Evolutionary conservation across 2,797 vertebrate genomes (phyloP).

Genomic region (Loriculus beryllinus): DNA sequence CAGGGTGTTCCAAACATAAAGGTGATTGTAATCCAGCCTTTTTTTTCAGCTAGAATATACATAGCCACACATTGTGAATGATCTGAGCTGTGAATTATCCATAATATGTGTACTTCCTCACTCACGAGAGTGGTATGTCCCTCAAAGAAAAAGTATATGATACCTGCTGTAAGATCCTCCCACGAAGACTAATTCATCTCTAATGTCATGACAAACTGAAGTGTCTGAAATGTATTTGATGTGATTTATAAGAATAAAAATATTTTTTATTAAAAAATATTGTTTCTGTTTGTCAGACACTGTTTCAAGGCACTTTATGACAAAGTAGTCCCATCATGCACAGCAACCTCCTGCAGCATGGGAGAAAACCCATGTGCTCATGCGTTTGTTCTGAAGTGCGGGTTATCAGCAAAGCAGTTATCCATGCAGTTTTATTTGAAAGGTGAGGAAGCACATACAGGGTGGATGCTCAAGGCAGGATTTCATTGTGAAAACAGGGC

Average conservation of each 20-base stretch:
- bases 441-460: neutral
- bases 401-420: neutral
- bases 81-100: neutral
- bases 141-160: neutral
- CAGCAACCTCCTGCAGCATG: neutral
- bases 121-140: neutral
- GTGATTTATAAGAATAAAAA: neutral
- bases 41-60: neutral
- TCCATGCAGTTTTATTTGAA: neutral
- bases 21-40: neutral
- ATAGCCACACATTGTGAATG: neutral
- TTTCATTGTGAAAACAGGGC: neutral
- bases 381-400: rapidly evolving
- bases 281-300: neutral
- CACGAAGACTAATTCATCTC: neutral
- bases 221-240: neutral
- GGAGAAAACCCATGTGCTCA: neutral
- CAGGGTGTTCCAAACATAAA: neutral
- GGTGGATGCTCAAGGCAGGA: neutral
- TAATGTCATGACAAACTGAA: neutral
- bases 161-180: neutral
- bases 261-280: neutral
- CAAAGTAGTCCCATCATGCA: neutral
- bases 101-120: neutral
- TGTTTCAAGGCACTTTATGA: neutral